These are phyloP conservation scores for Amblyopsis hoosieri DNA, from an alignment of 2,797 vertebrate genomes.

Conservation along the genomic window DNA sequence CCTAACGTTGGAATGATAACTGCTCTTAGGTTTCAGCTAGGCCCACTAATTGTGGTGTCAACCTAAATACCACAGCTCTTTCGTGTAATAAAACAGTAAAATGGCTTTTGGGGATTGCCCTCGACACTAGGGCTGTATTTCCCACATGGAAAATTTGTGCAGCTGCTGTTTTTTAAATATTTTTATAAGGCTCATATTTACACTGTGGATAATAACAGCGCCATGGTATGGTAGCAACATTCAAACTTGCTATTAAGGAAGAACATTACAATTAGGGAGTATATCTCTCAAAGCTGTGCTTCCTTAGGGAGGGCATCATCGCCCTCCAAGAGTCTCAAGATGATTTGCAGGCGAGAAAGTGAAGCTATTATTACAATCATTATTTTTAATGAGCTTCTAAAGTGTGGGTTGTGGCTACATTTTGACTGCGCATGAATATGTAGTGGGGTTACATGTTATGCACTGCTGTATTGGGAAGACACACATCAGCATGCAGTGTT, in stretches of 20 bases:
- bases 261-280: not conserved
- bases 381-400: too few relatives aligned
- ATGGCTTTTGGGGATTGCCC: conserved; percentile 26
- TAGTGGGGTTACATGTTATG: too few relatives aligned
- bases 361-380: too few relatives aligned
- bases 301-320: too few relatives aligned
- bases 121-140: conserved; percentile 21
- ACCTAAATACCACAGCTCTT: conserved; percentile 35
- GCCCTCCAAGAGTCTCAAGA: too few relatives aligned
- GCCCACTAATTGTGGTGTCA: conserved; percentile 53
- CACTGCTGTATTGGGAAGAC: too few relatives aligned
- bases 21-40: conserved; percentile 21
- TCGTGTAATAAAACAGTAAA: conserved; percentile 49
- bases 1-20: conserved; percentile 26
- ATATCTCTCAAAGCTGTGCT: not conserved
- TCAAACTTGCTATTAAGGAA: not conserved
- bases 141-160: not conserved
- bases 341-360: too few relatives aligned
- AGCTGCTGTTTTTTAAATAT: not conserved
- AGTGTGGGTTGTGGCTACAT: too few relatives aligned
- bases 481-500: too few relatives aligned
- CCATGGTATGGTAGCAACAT: not conserved
- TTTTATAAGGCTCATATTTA: not conserved
- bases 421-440: too few relatives aligned
- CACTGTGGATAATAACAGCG: not conserved